Percentiles rank a stretch among this genome's conserved stretches.
Evolutionary conservation across 23 tunicate species (phyloP).

Genomic region (Pegea sp.): DNA sequence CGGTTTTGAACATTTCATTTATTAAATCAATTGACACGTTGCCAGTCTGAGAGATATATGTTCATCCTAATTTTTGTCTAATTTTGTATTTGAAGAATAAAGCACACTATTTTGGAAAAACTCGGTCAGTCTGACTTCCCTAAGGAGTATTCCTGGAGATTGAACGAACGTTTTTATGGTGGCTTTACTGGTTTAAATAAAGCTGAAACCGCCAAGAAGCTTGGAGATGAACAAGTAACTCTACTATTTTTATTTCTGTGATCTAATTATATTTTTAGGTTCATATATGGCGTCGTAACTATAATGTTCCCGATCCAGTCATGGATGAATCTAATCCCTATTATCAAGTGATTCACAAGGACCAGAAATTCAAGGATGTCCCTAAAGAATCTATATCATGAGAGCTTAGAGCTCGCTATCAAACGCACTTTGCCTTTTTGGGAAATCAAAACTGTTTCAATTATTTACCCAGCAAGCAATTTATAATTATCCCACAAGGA

Average conservation of each 20-base stretch:
- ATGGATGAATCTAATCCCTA: conserved; percentile 30
- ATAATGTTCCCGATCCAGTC: conserved; percentile 65
- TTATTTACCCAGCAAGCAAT: conserved; percentile 45
- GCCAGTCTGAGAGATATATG: too few species aligned
- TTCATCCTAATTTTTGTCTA: too few species aligned
- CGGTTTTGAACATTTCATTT: too few species aligned
- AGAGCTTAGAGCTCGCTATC: conserved; percentile 72
- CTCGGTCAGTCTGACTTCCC: conserved; percentile 35
- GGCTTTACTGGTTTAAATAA: conserved; percentile 87
- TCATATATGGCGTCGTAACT: conserved; percentile 86
- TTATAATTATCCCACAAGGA: conserved; percentile 90
- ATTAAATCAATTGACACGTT: too few species aligned
- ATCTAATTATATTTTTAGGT: too few species aligned
- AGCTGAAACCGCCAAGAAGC: conserved; percentile 78
- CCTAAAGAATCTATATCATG: conserved; percentile 54
- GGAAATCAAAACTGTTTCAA: conserved; percentile 80
- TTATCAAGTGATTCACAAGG: conserved; percentile 32
- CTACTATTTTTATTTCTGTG: neutral
- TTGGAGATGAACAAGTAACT: conserved; percentile 62
- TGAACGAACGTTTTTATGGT: conserved; percentile 94
- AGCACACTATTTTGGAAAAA: conserved; percentile 19
- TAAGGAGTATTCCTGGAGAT: conserved; percentile 66
- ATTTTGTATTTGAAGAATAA: too few species aligned
- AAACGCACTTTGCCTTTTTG: conserved; percentile 83
- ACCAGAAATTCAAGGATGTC: conserved; percentile 56